A percentile compares a stretch with the other conserved stretches of the same genome.
phyloP scores from a whole-genome alignment of 1,140 invertebrate species.

The Brachionus rubens region DNA sequence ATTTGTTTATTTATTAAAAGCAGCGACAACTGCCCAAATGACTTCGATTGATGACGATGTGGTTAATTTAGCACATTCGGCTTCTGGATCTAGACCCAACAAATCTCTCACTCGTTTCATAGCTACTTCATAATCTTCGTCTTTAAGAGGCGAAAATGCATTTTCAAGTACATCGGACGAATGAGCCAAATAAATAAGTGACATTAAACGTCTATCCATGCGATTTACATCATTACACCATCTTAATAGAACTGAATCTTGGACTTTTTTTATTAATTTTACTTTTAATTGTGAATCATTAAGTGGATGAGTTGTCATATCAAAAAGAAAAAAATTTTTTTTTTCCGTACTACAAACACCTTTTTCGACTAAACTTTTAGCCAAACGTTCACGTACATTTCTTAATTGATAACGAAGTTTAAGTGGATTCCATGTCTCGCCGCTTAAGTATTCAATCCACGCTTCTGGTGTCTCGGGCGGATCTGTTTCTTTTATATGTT shows the following conservation, averaged over 20 bases:
- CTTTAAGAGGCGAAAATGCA: constrained; percentile 95
- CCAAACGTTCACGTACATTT: constrained; percentile 95
- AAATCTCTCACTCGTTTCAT: constrained; percentile 92
- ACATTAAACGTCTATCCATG: constrained; percentile 88
- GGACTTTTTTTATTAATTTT: constrained; percentile 88
- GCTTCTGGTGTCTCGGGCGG: constrained; percentile 93
- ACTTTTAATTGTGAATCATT: constrained; percentile 92
- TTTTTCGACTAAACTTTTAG: constrained; percentile 99
- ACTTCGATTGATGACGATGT: constrained; percentile 67
- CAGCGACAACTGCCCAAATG: constrained; percentile 96
- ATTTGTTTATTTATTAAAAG: constrained; percentile 81
- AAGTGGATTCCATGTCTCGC: constrained; percentile 99
- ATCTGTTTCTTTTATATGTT: constrained; percentile 95
- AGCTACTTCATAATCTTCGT: constrained; percentile 96
- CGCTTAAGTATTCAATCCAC: constrained; percentile 99
- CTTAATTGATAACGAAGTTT: constrained; percentile 96
- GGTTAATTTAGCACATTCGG: constrained; percentile 73
- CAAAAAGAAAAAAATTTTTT: constrained; percentile 98
- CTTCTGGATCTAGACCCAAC: constrained; percentile 91
- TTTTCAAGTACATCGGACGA: constrained; percentile 98
- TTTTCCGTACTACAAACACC: constrained; percentile 99
- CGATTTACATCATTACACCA: constrained; percentile 97
- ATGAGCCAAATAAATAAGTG: constrained; percentile 89
- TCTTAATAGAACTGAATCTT: constrained; percentile 88
- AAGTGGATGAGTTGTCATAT: constrained; percentile 99